phyloP scores from a whole-genome alignment of 1,140 invertebrate species.

The Philopotamus ludificatus region DNA sequence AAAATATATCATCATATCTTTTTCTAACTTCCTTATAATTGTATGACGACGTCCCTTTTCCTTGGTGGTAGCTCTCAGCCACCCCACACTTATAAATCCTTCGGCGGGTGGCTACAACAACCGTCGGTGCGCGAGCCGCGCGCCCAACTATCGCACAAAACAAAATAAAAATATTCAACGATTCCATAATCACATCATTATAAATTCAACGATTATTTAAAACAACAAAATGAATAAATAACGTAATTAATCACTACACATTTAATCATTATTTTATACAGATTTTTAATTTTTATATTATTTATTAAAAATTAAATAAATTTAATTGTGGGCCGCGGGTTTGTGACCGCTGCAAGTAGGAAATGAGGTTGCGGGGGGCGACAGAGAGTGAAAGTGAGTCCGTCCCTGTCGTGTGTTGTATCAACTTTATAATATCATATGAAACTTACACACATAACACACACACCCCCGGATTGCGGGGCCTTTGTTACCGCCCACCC shows the following conservation, averaged over 20 bases:
- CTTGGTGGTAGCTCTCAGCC: slow-evolving; percentile 19
- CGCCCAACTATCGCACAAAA: no score
- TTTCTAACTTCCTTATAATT: slow-evolving; percentile 34
- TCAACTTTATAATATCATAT: slow-evolving; percentile 43
- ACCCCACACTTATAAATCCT: slow-evolving; percentile 22
- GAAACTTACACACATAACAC: slow-evolving; percentile 37
- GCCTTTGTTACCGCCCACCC: slow-evolving; percentile 17
- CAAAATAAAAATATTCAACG: no score
- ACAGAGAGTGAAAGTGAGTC: slow-evolving; percentile 32
- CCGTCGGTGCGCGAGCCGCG: slow-evolving; percentile 8
- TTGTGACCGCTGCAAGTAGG: slow-evolving; percentile 31
- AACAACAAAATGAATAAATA: no score
- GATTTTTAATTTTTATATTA: no score
- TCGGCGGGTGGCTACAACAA: slow-evolving; percentile 16
- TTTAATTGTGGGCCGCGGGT: background rate
- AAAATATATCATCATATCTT: slow-evolving; percentile 33
- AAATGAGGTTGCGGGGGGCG: slow-evolving; percentile 34
- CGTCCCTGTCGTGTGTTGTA: slow-evolving; percentile 41
- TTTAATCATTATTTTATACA: no score
- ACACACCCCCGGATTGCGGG: slow-evolving; percentile 17
- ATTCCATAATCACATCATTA: no score
- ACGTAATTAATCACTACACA: no score
- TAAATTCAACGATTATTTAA: no score
- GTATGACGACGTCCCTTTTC: slow-evolving; percentile 15
- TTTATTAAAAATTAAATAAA: no score